Conservation (phyloP, 35 echinoderm and acorn worm species). For the Chiridota heheva region DNA sequence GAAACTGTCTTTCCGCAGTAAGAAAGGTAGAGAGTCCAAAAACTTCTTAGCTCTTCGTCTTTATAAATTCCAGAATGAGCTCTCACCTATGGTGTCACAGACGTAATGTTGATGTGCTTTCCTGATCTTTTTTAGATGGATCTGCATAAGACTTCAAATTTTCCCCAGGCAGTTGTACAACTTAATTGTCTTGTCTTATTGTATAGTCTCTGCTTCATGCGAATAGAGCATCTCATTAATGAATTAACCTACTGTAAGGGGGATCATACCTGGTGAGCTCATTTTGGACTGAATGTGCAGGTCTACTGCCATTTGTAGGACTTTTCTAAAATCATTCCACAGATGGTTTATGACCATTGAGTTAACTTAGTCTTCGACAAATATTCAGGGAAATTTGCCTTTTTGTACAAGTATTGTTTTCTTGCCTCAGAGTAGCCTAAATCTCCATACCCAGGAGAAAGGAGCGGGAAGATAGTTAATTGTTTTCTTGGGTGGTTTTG, state of each 20-base stretch:
- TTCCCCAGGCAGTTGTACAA: not conserved
- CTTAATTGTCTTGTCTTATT: not conserved
- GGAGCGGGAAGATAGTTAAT: too few species aligned
- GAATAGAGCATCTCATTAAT: too few species aligned
- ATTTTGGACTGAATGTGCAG: not conserved
- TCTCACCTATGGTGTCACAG: not conserved
- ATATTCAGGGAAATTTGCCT: too few species aligned
- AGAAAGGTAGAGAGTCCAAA: not conserved
- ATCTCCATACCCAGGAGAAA: too few species aligned
- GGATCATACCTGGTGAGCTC: too few species aligned
- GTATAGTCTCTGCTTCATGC: not conserved
- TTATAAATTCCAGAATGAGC: slow-evolving; percentile 17
- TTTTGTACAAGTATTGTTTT: too few species aligned
- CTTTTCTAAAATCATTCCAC: not conserved
- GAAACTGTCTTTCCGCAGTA: not conserved
- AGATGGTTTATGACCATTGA: not conserved
- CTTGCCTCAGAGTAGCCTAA: too few species aligned
- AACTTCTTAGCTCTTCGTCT: slow-evolving; percentile 2
- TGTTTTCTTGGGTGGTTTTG: too few species aligned
- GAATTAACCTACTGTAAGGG: too few species aligned
- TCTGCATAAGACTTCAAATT: not conserved
- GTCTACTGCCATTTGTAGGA: not conserved
- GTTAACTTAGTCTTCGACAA: too few species aligned
- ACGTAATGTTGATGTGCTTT: not conserved
- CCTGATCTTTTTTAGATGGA: not conserved